These are phyloP conservation scores for Calidris pygmaea DNA, from an alignment of 2,113 vertebrate genomes.

Conservation along the genomic window DNA sequence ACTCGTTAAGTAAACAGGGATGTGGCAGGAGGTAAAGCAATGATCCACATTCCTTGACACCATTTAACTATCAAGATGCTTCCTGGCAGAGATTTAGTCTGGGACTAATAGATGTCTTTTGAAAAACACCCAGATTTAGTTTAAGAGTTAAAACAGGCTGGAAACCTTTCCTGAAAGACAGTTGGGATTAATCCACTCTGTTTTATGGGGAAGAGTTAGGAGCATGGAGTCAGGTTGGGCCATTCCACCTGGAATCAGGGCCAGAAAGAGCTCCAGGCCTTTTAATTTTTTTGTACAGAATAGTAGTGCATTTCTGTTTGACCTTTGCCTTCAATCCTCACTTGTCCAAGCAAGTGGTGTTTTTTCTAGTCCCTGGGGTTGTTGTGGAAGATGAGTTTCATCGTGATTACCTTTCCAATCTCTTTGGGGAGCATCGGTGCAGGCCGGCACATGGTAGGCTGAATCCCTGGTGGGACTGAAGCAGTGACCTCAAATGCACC, in stretches of 20 bases:
- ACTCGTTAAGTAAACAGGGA: not conserved
- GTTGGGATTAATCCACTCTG: not conserved
- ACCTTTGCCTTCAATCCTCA: not conserved
- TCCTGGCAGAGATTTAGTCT: not conserved
- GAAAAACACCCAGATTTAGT: not conserved
- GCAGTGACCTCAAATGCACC: not conserved
- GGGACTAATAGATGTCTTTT: not conserved
- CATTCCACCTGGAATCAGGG: not conserved
- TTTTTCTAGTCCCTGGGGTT: not conserved
- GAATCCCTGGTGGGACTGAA: not conserved
- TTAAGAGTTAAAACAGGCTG: not conserved
- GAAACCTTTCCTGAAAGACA: not conserved
- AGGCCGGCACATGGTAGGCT: not conserved
- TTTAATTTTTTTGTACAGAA: not conserved
- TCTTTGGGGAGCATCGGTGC: not conserved
- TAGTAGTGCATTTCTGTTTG: not conserved
- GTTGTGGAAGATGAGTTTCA: not conserved
- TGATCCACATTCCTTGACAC: not conserved
- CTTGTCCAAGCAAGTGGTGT: not conserved
- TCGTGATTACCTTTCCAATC: not conserved
- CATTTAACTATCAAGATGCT: not conserved
- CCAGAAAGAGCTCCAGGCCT: not conserved
- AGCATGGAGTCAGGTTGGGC: not conserved
- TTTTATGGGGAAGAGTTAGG: not conserved
- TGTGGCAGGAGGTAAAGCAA: fast-evolving